Conservation (phyloP, 1,140 invertebrate genomes). For the Leptinotarsa defecta region DNA sequence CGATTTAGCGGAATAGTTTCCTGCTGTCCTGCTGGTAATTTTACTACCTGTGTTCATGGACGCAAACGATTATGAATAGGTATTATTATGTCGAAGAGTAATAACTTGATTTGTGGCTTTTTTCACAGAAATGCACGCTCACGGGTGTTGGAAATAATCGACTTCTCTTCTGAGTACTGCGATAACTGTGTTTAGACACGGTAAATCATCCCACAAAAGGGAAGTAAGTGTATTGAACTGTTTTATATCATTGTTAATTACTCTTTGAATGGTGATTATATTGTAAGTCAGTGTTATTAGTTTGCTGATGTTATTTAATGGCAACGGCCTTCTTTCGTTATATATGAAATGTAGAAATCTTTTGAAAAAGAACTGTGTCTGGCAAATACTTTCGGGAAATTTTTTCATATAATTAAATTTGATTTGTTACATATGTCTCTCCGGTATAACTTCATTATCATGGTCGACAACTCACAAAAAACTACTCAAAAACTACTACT, state of each 20-base stretch:
- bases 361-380: no score
- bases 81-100: constrained; percentile 7
- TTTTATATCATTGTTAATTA: constrained; percentile 7
- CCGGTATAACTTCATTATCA: no score
- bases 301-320: background rate
- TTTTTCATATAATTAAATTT: no score
- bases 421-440: no score
- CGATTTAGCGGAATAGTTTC: background rate
- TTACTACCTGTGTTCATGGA: constrained; percentile 4
- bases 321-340: no score
- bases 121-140: constrained; percentile 5
- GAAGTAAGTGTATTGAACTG: constrained; percentile 18
- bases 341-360: no score
- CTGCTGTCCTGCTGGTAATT: background rate
- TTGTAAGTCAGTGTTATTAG: background rate
- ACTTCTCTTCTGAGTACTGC: background rate
- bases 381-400: no score
- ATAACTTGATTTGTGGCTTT: constrained; percentile 16
- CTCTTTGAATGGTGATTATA: background rate
- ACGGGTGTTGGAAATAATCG: constrained; percentile 12
- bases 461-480: no score
- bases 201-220: constrained; percentile 18
- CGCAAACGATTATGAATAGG: constrained; percentile 15
- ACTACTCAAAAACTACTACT: no score
- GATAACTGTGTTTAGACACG: constrained; percentile 13